Evolutionary conservation across 2,113 vertebrate genomes (phyloP).

Genomic region (Gorsachius goisagi): DNA sequence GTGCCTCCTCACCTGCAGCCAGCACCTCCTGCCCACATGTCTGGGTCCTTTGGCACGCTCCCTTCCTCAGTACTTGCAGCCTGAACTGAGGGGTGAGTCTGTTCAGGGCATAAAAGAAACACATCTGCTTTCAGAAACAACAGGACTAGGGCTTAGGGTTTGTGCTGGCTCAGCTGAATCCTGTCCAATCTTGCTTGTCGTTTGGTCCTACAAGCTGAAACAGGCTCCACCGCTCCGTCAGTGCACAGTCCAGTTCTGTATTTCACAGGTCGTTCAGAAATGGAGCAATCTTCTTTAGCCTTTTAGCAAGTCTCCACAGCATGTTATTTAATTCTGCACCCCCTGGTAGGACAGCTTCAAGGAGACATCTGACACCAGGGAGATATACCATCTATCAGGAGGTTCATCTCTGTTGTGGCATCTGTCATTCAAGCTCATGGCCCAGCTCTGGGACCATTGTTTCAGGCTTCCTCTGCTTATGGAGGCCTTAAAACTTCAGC

Average conservation of each 20-base stretch:
- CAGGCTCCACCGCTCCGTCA: accelerated
- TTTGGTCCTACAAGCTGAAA: not conserved
- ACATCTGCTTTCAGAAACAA: not conserved
- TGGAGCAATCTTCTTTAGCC: accelerated
- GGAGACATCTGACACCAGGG: not conserved
- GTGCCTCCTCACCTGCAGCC: not conserved
- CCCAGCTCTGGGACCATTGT: not conserved
- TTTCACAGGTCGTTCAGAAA: not conserved
- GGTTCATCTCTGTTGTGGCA: not conserved
- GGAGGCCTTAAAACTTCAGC: not conserved
- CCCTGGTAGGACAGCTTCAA: not conserved
- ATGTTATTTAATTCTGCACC: not conserved
- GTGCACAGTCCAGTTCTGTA: not conserved
- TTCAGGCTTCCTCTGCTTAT: not conserved
- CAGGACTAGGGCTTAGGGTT: not conserved
- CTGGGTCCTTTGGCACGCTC: not conserved
- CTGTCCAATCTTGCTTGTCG: not conserved
- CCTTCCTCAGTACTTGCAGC: not conserved
- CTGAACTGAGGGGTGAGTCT: not conserved
- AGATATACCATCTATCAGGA: not conserved
- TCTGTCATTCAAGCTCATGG: not conserved
- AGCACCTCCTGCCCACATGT: not conserved
- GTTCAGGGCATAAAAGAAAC: not conserved
- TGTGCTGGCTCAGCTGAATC: not conserved
- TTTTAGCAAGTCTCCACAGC: not conserved